Conservation (phyloP, 2,113 vertebrate species). For the Anas platyrhynchos region DNA sequence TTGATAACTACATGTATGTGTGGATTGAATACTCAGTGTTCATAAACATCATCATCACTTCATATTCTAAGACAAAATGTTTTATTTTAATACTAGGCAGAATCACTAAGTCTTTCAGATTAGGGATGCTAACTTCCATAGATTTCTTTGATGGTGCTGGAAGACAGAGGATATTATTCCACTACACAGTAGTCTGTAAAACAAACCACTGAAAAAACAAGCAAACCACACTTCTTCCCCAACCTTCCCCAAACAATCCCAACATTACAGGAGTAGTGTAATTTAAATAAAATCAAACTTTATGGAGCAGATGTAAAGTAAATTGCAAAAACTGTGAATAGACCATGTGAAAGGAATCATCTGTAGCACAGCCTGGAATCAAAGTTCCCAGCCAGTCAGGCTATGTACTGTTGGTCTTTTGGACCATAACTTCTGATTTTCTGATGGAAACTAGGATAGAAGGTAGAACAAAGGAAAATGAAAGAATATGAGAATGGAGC, state of each 20-base stretch:
- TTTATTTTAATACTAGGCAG: neutral
- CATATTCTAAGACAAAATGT: neutral
- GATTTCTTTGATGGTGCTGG: neutral
- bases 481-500: neutral
- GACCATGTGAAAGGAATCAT: neutral
- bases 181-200: neutral
- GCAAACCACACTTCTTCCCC: fast-evolving
- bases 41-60: neutral
- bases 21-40: neutral
- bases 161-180: neutral
- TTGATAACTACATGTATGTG: neutral
- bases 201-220: neutral
- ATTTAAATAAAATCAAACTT: neutral
- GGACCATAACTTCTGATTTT: neutral
- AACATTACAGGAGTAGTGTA: neutral
- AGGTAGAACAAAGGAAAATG: neutral
- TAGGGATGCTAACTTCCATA: neutral
- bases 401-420: neutral
- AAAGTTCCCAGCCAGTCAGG: neutral
- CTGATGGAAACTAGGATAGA: neutral
- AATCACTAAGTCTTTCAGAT: neutral
- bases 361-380: neutral
- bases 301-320: neutral
- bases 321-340: neutral
- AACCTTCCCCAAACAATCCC: neutral